Conservation (phyloP, 2,113 vertebrate genomes). For the Laterallus jamaicensis region DNA sequence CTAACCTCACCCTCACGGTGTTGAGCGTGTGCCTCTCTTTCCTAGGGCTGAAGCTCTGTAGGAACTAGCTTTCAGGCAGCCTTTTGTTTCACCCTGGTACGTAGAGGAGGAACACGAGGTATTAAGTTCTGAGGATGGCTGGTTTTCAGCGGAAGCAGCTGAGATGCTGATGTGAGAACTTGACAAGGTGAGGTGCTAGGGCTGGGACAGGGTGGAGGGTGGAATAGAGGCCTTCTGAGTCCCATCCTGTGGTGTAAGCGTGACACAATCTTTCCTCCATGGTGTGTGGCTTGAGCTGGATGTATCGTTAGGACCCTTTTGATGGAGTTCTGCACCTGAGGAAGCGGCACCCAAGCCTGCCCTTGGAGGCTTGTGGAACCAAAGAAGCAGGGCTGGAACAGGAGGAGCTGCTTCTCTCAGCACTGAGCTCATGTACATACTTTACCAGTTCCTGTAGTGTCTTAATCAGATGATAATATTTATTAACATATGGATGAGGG, state of each 20-base stretch:
- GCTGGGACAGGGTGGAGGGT: not conserved
- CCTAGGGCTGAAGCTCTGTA: not conserved
- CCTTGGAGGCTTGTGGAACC: conserved; percentile 14
- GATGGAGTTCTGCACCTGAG: not conserved
- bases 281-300: rapidly evolving
- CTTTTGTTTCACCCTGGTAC: rapidly evolving
- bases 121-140: rapidly evolving
- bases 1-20: not conserved
- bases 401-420: conserved; percentile 55
- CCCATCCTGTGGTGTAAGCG: not conserved
- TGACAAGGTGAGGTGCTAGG: not conserved
- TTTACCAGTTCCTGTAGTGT: conserved; percentile 23
- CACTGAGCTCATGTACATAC: not conserved
- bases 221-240: not conserved
- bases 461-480: not conserved
- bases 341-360: conserved; percentile 55
- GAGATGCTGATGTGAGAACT: not conserved
- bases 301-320: not conserved
- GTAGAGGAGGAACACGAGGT: not conserved
- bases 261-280: not conserved
- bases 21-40: rapidly evolving
- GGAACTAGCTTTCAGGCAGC: not conserved
- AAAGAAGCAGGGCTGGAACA: conserved; percentile 18
- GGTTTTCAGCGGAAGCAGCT: not conserved
- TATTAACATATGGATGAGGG: not conserved